A percentile compares a stretch with the other conserved stretches of the same genome.
phyloP scores from a whole-genome alignment of 2,888 invertebrate genomes.

The Pecten maximus region DNA sequence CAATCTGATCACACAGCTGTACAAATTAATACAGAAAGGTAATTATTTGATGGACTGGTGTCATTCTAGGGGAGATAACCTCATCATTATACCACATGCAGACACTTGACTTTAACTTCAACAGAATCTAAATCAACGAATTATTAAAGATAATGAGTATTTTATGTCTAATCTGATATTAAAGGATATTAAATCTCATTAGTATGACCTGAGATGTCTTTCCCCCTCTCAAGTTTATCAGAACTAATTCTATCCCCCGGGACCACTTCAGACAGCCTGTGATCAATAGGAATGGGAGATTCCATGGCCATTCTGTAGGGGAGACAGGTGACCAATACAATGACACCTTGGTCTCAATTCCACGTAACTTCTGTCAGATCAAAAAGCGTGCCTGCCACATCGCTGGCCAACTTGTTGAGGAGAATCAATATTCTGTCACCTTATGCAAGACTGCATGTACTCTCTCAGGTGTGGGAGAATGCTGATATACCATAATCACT shows the following conservation, averaged over 20 bases:
- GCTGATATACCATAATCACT: background rate
- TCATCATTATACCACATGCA: no score
- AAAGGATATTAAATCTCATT: no score
- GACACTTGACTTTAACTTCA: no score
- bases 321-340: background rate
- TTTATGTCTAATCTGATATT: no score
- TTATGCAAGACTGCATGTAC: slow-evolving; percentile 13
- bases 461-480: background rate
- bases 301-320: background rate
- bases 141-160: no score
- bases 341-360: background rate
- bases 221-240: background rate
- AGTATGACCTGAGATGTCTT: background rate
- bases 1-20: no score
- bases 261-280: background rate
- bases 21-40: no score
- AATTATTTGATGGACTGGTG: no score
- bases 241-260: background rate
- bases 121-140: no score
- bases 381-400: background rate
- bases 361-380: slow-evolving; percentile 4
- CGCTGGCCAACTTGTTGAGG: background rate
- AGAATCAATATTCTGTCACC: background rate
- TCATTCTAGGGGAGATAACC: no score
- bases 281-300: background rate